Percentiles rank a stretch among this genome's conserved stretches.
Conservation (phyloP, 2,113 vertebrate species). For the Podocnemis expansa region DNA sequence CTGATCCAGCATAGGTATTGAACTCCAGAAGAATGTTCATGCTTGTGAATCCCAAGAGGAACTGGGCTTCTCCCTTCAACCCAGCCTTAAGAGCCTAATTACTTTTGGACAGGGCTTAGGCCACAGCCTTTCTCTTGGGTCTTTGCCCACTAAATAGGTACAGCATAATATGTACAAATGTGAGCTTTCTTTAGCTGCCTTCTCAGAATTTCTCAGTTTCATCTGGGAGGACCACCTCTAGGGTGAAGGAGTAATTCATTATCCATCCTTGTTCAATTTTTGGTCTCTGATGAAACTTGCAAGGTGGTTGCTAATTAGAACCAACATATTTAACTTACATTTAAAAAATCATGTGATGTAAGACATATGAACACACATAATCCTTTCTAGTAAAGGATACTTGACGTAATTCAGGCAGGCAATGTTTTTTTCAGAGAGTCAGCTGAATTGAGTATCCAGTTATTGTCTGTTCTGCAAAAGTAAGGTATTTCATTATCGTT, state of each 20-base stretch:
- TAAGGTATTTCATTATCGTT: conserved; percentile 55
- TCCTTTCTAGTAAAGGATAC: conserved; percentile 17
- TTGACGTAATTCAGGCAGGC: conserved; percentile 10
- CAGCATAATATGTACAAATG: not conserved
- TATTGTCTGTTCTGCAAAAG: conserved; percentile 22
- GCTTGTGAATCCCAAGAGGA: too few species aligned
- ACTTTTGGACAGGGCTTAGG: too few species aligned
- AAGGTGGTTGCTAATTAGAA: not conserved
- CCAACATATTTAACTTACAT: not conserved
- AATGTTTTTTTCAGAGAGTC: conserved; percentile 42
- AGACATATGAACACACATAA: not conserved
- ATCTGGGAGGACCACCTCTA: not conserved
- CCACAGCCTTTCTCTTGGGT: too few species aligned
- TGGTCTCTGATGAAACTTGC: not conserved
- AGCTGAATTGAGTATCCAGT: not conserved
- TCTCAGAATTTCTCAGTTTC: not conserved
- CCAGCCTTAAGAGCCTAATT: too few species aligned
- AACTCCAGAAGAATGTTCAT: too few species aligned
- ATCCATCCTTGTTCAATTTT: not conserved
- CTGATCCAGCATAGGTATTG: too few species aligned
- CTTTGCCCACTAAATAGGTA: not conserved
- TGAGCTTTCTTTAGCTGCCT: not conserved
- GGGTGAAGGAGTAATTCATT: not conserved
- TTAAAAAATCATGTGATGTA: not conserved
- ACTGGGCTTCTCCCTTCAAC: too few species aligned